Conservation (phyloP, 2,113 vertebrate species). For the Zingel zingel region DNA sequence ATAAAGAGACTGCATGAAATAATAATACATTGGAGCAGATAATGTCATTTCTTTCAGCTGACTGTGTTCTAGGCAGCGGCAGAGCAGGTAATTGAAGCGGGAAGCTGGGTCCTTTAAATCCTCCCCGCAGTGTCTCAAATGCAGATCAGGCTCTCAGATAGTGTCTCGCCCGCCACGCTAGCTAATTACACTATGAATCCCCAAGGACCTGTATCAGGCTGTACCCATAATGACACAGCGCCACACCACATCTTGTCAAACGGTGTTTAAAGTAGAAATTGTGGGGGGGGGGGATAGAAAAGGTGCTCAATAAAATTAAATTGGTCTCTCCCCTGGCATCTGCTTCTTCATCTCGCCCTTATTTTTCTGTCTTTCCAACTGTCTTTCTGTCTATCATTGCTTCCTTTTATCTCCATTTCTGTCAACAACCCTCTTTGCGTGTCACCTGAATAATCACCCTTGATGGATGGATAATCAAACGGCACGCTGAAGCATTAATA, state of each 20-base stretch:
- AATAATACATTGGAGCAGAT: slow-evolving; percentile 47
- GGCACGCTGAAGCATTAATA: slow-evolving; percentile 8
- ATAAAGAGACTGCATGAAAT: slow-evolving; percentile 45
- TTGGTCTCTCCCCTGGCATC: slow-evolving; percentile 15
- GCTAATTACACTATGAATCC: slow-evolving; percentile 69
- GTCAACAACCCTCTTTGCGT: neutral
- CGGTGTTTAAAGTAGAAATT: slow-evolving; percentile 59
- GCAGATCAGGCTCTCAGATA: slow-evolving; percentile 66
- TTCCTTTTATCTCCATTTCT: slow-evolving; percentile 5
- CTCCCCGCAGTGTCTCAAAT: slow-evolving; percentile 56
- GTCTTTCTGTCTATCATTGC: slow-evolving; percentile 1
- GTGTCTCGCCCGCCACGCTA: slow-evolving; percentile 33
- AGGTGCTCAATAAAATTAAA: slow-evolving; percentile 45
- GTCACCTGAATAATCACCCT: slow-evolving; percentile 6
- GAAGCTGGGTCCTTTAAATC: slow-evolving; percentile 53
- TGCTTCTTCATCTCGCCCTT: neutral
- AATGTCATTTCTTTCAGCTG: slow-evolving; percentile 57
- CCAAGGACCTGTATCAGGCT: slow-evolving; percentile 36
- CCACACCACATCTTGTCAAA: slow-evolving; percentile 40
- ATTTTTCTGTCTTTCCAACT: neutral
- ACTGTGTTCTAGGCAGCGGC: slow-evolving; percentile 38
- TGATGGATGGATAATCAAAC: slow-evolving; percentile 10
- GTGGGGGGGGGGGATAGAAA: neutral
- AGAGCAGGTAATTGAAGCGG: slow-evolving; percentile 70
- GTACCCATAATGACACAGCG: slow-evolving; percentile 45